Evolutionary conservation across 2,113 vertebrate species (phyloP), one percentile per base, ranked within the genome.

Genomic region (Xerus inauris): DNA sequence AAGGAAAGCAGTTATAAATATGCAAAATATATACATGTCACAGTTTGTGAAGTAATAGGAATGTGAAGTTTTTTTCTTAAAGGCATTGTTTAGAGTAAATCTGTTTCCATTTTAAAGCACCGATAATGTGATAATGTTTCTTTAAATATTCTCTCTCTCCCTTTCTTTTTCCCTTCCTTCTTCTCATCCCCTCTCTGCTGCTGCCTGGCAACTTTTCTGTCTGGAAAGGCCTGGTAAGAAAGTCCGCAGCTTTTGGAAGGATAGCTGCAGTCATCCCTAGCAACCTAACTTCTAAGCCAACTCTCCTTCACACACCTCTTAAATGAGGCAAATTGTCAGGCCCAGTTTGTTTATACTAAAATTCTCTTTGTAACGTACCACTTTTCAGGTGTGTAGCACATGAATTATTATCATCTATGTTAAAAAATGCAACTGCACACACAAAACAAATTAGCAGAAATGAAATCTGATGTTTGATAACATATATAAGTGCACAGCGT

Each of bases 161-260:
- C 17, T 10, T 8, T 11, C 5, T 35, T 3, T 3, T n/a, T 51
- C 35, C 3, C 2, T 24, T 9, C 1, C 28, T 75, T 94, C 82
- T 97, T 96, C 69, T 98, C 73, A 88, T 97, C 92, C 62, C 65
- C 75, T 97, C 97, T 98, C 97, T 98, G 94, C 90, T 96, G 98
- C 98, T 98, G 97, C 97, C 98, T 98, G 98, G 98, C 98, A 99
- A 98, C 98, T 98, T 98, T 98, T 97, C 97, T 94, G 91, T 80
- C 90, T 96, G 89, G 87, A 98, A 97, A 98, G 87, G 95, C 95
- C 97, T 96, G 76, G 93, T 97, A 98, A 97, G 96, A 97, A 94
- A 97, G 86, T 72, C 62, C 79, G 51, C 79, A 0, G 88, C 91
- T 82, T 94, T 94, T 87, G 67, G 69, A 97, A 89, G 13, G 75